These are phyloP conservation scores for Drosophila mojavensis DNA, from an alignment of 1,140 invertebrate species.

Conservation along the genomic window DNA sequence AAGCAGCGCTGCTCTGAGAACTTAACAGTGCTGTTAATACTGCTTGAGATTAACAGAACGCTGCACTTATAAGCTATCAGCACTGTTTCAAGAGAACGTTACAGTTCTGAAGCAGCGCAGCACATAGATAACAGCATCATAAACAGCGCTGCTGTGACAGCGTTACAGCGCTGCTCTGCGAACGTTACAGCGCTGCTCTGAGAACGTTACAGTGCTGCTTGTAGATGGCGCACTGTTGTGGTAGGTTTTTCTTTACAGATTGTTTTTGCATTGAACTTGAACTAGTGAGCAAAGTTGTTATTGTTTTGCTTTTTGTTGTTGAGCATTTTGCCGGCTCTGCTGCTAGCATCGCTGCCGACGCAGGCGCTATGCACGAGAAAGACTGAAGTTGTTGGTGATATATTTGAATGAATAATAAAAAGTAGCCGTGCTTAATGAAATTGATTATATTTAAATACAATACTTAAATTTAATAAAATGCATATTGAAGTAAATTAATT, in stretches of 20 bases:
- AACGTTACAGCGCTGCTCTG: neutral
- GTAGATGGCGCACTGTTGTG: conserved; percentile 19
- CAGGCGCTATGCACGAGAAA: conserved; percentile 18
- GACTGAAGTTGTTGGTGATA: neutral
- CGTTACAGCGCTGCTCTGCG: conserved; percentile 17
- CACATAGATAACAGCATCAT: no score
- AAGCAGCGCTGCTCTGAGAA: neutral
- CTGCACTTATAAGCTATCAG: no score
- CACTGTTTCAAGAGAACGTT: no score
- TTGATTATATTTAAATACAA: neutral
- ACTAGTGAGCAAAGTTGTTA: conserved; percentile 37
- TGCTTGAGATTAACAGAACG: no score
- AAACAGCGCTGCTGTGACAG: neutral
- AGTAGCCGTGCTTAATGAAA: neutral
- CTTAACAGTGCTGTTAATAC: conserved; percentile 14
- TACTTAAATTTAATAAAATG: no score
- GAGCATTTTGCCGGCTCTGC: conserved; percentile 54
- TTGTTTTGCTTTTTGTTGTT: conserved; percentile 18
- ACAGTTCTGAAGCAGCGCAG: no score
- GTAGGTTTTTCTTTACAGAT: conserved; percentile 41
- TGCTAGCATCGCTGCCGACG: conserved; percentile 22
- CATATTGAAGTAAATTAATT: no score
- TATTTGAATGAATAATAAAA: neutral
- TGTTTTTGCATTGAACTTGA: conserved; percentile 49
- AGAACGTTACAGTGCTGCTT: neutral